Conservation (phyloP, 2,888 invertebrate species). For the Xanthia togata region DNA sequence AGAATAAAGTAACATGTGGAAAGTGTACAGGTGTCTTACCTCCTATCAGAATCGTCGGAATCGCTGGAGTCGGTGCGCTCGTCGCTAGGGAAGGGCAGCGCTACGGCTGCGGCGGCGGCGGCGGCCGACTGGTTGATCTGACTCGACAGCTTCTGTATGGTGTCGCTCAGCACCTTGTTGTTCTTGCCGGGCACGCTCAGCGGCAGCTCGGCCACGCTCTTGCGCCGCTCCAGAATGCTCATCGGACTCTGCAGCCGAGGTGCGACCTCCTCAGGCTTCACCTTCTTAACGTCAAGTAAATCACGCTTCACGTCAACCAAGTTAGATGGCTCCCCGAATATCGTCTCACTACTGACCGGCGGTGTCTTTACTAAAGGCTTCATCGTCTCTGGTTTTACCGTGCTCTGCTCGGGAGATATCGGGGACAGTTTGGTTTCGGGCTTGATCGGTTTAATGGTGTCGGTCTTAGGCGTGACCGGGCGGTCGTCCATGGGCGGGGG, state of each 20-base stretch:
- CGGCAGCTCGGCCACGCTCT: conserved; percentile 85
- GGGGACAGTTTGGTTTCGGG: conserved; percentile 74
- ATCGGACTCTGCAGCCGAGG: conserved; percentile 84
- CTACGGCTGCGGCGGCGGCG: conserved; percentile 79
- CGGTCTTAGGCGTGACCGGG: conserved; percentile 80
- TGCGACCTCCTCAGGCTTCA: conserved; percentile 79
- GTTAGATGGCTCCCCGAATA: conserved; percentile 85
- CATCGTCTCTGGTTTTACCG: conserved; percentile 69
- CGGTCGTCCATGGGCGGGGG: conserved; percentile 82
- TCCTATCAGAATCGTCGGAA: conserved; percentile 87
- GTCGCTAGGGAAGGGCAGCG: conserved; percentile 80
- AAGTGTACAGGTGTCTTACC: conserved; percentile 72
- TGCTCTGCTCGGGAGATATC: conserved; percentile 73
- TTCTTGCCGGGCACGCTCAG: conserved; percentile 86
- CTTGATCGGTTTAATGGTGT: conserved; percentile 73
- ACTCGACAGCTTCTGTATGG: conserved; percentile 91
- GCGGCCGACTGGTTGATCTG: conserved; percentile 87
- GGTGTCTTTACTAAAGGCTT: conserved; percentile 76
- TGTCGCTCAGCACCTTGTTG: conserved; percentile 91
- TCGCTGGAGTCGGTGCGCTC: conserved; percentile 87
- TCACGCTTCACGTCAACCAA: conserved; percentile 82
- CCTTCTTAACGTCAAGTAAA: conserved; percentile 79
- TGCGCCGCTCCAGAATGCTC: conserved; percentile 83
- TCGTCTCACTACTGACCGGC: conserved; percentile 76
- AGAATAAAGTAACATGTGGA: not conserved